Evolutionary conservation across 2,797 vertebrate species (phyloP), one percentile per base, ranked within the genome.

Genomic region (Geotrypetes seraphini): DNA sequence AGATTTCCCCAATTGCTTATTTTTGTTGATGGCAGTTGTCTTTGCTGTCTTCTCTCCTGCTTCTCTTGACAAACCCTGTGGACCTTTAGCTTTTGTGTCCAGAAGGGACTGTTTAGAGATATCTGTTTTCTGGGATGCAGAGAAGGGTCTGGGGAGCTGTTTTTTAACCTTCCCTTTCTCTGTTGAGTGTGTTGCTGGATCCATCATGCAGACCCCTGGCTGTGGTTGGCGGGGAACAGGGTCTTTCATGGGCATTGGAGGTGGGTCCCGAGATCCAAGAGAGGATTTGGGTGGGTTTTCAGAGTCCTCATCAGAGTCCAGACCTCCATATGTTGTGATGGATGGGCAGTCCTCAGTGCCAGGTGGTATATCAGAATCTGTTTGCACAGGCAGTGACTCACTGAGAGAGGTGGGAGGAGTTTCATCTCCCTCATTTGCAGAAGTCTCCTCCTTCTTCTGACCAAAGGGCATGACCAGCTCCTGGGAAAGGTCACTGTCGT

Each of bases 181-280:
- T 0, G 36, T 13, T 0, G 59, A 28, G 10, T 90, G 65, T 3
- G 65, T 42, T 28, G 91, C 89, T 0, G 87, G 57, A 53, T 96
- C 89, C 2, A 85, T 82, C 91, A 92, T 95, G 66, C 92, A 94
- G 47, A 90, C 78, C 2, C 87, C 83, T 0, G 87, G 86, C 3
- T 85, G 86, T 5, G 86, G 72, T 0, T 90, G 87, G 23, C 89
- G 41, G 0, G 91, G 91, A 2, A 77, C 84, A 4, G 87, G 74
- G 16, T 92, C 89, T 37, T 83, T 90, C 25, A 90, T 53, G 0
- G 83, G 74, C 7, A 81, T 79, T 0, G 90, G 88, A 2, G 81
- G 75, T 0, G 88, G 90, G 64, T 94, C 90, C 0, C 51, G 65
- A 6, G 78, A 66, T 12, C 74, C 27, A 4, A 42, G 33, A 0